Conservation (phyloP, 1,140 invertebrate genomes). For the Vollenhovia emeryi region DNA sequence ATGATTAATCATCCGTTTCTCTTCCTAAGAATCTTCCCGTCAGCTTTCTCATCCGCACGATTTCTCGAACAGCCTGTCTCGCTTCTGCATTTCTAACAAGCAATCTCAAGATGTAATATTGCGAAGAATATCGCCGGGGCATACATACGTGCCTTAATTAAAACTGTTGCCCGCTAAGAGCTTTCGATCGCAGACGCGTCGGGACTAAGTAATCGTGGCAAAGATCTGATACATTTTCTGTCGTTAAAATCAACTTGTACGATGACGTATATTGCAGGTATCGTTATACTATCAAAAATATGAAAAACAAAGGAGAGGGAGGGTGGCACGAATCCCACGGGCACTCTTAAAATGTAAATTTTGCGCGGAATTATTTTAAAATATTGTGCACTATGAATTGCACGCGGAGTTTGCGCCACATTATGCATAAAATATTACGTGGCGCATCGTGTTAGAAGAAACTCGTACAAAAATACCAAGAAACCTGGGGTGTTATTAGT, state of each 20-base stretch:
- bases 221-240: neutral
- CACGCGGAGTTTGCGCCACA: neutral
- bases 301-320: neutral
- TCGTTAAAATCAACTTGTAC: neutral
- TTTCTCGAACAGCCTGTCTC: conserved; percentile 43
- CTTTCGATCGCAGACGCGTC: neutral
- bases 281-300: neutral
- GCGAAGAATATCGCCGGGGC: neutral
- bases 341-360: conserved; percentile 10
- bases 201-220: neutral
- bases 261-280: neutral
- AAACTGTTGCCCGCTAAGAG: neutral
- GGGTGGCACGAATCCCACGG: neutral
- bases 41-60: conserved; percentile 61
- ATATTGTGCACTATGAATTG: conserved; percentile 2
- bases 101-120: conserved; percentile 21
- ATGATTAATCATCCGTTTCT: conserved; percentile 60
- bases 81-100: conserved; percentile 41
- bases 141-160: neutral
- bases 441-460: neutral
- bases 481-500: neutral
- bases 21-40: conserved; percentile 31
- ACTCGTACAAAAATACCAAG: neutral
- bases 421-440: neutral
- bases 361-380: neutral